These are phyloP conservation scores for Gastracanthus pulcherrimus DNA, from an alignment of 2,888 invertebrate genomes.

Conservation along the genomic window DNA sequence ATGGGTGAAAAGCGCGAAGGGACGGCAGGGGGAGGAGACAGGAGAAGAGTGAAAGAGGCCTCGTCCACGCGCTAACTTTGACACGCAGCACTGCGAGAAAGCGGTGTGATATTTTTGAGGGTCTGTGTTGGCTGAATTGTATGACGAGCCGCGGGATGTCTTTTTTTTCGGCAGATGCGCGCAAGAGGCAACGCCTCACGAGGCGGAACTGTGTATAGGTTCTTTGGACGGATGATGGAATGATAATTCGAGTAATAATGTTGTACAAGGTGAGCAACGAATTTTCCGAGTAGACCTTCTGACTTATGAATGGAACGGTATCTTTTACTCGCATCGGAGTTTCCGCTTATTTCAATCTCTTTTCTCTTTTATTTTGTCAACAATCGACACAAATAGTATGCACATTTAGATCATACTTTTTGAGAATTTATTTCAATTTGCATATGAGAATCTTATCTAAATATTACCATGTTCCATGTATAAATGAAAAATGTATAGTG, in stretches of 20 bases:
- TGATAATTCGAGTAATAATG: conserved; percentile 52
- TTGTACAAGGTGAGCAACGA: conserved; percentile 42
- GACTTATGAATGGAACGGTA: too few relatives aligned
- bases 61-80: conserved; percentile 34
- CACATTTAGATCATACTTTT: too few relatives aligned
- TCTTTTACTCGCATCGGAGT: too few relatives aligned
- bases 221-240: conserved; percentile 7
- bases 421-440: too few relatives aligned
- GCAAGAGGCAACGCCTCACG: neutral
- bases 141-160: conserved; percentile 39
- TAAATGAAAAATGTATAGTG: too few relatives aligned
- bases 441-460: too few relatives aligned
- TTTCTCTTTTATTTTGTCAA: too few relatives aligned
- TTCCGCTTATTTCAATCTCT: too few relatives aligned
- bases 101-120: conserved; percentile 18
- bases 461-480: too few relatives aligned
- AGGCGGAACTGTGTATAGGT: neutral
- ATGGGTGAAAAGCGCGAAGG: neutral
- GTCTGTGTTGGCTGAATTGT: conserved; percentile 25
- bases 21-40: neutral
- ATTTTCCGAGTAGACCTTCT: conserved; percentile 20
- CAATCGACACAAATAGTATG: too few relatives aligned
- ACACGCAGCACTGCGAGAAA: neutral
- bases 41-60: neutral
- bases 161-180: conserved; percentile 47